phyloP scores from a whole-genome alignment of 2,113 vertebrate species.

The Pseudonaja textilis region DNA sequence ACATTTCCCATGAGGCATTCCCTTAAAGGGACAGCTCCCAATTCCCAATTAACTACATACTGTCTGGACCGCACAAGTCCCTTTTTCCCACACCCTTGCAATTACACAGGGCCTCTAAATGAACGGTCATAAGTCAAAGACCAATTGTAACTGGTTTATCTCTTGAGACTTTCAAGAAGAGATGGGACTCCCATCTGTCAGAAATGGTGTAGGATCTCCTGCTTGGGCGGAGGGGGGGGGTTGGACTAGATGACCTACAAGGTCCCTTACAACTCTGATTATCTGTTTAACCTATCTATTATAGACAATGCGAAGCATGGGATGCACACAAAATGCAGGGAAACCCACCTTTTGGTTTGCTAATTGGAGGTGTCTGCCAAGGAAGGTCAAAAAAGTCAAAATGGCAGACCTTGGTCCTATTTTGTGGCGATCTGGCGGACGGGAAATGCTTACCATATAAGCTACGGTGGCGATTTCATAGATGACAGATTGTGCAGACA shows the following conservation, averaged over 20 bases:
- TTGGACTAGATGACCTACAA: no score
- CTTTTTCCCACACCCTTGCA: fast-evolving
- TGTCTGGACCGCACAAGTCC: neutral
- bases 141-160: neutral
- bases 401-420: neutral
- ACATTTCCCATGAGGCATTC: no score
- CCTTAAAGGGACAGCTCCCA: no score
- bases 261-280: no score
- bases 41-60: no score
- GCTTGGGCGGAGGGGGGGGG: no score
- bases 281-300: no score
- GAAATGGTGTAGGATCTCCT: no score
- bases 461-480: slow-evolving; percentile 76
- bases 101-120: neutral
- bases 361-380: neutral
- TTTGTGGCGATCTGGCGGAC: fast-evolving
- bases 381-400: neutral
- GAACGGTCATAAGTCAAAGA: neutral
- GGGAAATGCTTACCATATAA: slow-evolving; percentile 78
- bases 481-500: slow-evolving; percentile 81
- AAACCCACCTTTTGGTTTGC: neutral
- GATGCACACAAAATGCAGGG: neutral
- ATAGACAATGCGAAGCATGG: neutral
- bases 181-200: no score
- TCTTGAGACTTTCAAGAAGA: no score